Conservation (phyloP, 2,888 invertebrate genomes). For the Acanthoscelides obtectus region DNA sequence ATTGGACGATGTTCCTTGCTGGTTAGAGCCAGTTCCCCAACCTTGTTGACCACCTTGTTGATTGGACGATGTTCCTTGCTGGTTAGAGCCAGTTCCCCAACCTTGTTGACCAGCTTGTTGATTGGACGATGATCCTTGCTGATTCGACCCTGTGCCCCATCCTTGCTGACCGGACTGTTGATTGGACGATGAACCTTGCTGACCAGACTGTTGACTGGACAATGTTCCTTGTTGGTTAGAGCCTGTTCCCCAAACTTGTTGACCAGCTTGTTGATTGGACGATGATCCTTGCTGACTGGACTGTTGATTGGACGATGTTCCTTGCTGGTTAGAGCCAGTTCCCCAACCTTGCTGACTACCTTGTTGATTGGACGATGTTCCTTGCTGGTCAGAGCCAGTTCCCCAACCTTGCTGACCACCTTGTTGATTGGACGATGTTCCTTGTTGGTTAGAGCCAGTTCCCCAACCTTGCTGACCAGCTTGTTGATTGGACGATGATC, state of each 20-base stretch:
- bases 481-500: slow-evolving; percentile 12
- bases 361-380: slow-evolving; percentile 29
- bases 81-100: slow-evolving; percentile 7
- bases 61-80: slow-evolving; percentile 13
- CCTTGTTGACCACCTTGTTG: slow-evolving; percentile 22
- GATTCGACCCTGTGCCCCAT: background rate
- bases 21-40: slow-evolving; percentile 10
- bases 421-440: slow-evolving; percentile 14
- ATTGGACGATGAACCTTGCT: slow-evolving; percentile 14
- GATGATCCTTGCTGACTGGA: slow-evolving; percentile 14
- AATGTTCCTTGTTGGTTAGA: slow-evolving; percentile 20
- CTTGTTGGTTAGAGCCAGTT: slow-evolving; percentile 14
- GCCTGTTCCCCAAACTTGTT: slow-evolving; percentile 16
- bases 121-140: slow-evolving; percentile 20
- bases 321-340: slow-evolving; percentile 5
- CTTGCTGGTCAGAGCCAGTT: slow-evolving; percentile 36
- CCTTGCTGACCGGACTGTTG: slow-evolving; percentile 18
- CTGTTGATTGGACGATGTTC: slow-evolving; percentile 16
- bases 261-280: slow-evolving; percentile 16
- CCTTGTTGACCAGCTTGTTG: slow-evolving; percentile 15
- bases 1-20: slow-evolving; percentile 13
- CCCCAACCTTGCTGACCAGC: background rate
- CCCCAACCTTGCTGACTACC: slow-evolving; percentile 17
- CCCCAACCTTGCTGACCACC: slow-evolving; percentile 12
- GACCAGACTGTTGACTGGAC: slow-evolving; percentile 16